These are phyloP conservation scores for Hyppa rectilinea DNA, from an alignment of 2,888 invertebrate species.

Conservation along the genomic window DNA sequence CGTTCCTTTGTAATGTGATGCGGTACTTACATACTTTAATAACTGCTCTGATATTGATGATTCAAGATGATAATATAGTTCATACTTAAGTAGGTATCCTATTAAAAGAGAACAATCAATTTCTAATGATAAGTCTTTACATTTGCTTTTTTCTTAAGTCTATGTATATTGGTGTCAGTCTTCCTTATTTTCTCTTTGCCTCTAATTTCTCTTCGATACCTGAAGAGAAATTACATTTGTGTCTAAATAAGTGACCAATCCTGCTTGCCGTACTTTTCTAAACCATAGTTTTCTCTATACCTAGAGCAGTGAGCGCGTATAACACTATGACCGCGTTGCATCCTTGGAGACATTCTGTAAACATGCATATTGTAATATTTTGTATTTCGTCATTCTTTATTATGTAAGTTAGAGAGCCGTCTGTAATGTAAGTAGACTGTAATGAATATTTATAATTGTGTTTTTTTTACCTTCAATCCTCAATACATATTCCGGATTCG, in stretches of 20 bases:
- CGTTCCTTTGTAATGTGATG: no score
- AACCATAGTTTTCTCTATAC: background rate
- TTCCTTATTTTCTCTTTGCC: background rate
- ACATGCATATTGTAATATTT: slow-evolving; percentile 6
- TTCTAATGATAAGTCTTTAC: no score
- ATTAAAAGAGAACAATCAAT: no score
- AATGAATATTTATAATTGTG: slow-evolving; percentile 21
- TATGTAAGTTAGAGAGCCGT: slow-evolving; percentile 22
- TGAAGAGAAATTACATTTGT: background rate
- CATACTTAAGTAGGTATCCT: no score
- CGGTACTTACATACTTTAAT: no score
- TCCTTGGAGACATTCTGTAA: background rate
- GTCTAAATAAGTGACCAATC: background rate
- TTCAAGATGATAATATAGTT: no score
- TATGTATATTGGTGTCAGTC: background rate
- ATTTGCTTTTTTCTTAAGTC: no score
- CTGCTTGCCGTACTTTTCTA: background rate
- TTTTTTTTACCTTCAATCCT: background rate
- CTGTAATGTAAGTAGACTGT: slow-evolving; percentile 23
- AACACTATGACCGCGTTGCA: background rate
- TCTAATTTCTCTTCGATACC: background rate
- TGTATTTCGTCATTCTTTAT: background rate
- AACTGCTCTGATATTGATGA: no score
- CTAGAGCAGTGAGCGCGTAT: background rate
- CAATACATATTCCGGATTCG: background rate